Evolutionary conservation across 2,888 invertebrate genomes (phyloP), one percentile per base, ranked within the genome.

Genomic region (Epiblema foenella): DNA sequence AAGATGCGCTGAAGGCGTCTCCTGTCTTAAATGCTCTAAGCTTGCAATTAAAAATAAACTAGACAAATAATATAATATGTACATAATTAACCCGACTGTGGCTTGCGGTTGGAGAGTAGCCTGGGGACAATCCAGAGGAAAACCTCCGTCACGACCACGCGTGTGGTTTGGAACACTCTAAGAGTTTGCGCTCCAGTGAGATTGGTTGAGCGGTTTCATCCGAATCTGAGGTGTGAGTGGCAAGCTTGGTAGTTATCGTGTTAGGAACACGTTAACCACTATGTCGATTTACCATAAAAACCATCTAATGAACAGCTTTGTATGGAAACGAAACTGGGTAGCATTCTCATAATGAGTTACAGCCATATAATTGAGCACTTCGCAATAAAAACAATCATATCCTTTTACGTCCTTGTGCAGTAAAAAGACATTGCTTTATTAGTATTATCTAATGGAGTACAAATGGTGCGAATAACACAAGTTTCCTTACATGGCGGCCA

Each of bases 371-470:
- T 64, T 64, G 64, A 54, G 52, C 64, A 64, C 24, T 64, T 64
- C 39, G 63, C 63, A 64, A 64, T 54, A 54, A 64, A 64, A 52
- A 64, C 64, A 64, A 64, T 54, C 52, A 39, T 39, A 39, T 15
- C 64, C 64, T 64, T 64, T 64, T 64, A 64, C 18, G 54, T 52
- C 52, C 9, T 64, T 39, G 52, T 54, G 33, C 15, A 10, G 54
- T 33, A 64, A 64, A 63, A 64, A 56, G n/a, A 39, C 15, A 37
- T 63, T 64, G 39, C 64, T 52, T 56, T 64, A 64, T 64, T 64
- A 64, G 66, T 67, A 46, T 71, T 37, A 57, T 64, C 62, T 62
- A 71, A 71, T 71, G 56, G 62, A 24, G 9, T 58, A 71, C 67
- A 67, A 71, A 71, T 71, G 60, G 56, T 62, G 56, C 63, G 33